Evolutionary conservation across 2,888 invertebrate species (phyloP), one percentile per base, ranked within the genome.

Genomic region (Hirtodrosophila duncani): DNA sequence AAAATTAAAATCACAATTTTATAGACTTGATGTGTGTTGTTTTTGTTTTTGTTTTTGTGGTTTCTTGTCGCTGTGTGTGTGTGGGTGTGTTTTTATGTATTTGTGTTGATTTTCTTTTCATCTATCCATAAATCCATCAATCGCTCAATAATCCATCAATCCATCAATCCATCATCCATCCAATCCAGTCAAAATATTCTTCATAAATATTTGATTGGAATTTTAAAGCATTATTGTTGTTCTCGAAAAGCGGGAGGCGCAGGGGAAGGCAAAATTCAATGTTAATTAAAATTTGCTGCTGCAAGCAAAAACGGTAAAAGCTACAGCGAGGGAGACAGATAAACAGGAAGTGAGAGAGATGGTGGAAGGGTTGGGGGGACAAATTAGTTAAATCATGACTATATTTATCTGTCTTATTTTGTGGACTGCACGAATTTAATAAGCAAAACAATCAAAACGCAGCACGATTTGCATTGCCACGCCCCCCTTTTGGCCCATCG

Each of bases 1-100:
- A 68, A 83, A 85, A 85, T 82, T 85, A 84, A 85, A 85, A 85
- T 85, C 85, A 85, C 85, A 85, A 86, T 86, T 83, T 84, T 82
- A 83, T 84, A 85, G 85, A 85, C 85, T 85, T 85, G 86, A 83
- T 68, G 80, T 81, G 62, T 67, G 63, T 67, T 63, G 17, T 48
- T 21, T 44, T 43, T 58, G n/a, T 52, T 26, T 38, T 26, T 49
- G 34, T 42, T 27, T 45, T 13, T 37, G 11, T 38, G 33, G 38
- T 29, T 39, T 21, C 10, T 29, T 33, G 27, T 39, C 18, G 37
- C 13, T 42, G 16, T 23, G 20, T 37, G 20, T 44, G 14, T 46
- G 18, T 49, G 21, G 49, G 34, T 46, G 16, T 39, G 4, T 49
- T 2, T 37, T 13, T 44, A 16, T 39, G 7, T 63, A 61, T 67